Conservation (phyloP, 1,140 invertebrate species). For the Semibalanus balanoides region DNA sequence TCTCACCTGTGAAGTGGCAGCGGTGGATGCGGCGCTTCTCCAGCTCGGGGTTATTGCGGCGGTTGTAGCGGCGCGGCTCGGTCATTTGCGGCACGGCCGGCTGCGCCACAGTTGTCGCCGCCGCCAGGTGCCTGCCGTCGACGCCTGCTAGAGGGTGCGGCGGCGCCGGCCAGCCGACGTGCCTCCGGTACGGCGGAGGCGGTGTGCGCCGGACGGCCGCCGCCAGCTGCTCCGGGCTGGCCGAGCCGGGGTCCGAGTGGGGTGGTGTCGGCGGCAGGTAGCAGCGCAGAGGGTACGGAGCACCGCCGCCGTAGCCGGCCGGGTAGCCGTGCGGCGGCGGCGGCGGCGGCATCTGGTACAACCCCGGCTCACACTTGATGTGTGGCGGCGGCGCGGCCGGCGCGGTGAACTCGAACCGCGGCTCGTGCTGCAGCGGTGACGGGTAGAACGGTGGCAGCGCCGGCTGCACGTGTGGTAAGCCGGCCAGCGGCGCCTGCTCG, state of each 20-base stretch:
- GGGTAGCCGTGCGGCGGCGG: no score
- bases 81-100: slow-evolving; percentile 14
- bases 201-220: slow-evolving; percentile 16
- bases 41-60: slow-evolving; percentile 87
- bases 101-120: slow-evolving; percentile 18
- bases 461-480: slow-evolving; percentile 32
- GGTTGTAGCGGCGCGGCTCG: slow-evolving; percentile 53
- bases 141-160: slow-evolving; percentile 45
- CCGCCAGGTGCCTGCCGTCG: slow-evolving; percentile 25
- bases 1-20: slow-evolving; percentile 82
- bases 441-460: slow-evolving; percentile 28
- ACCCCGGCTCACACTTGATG: neutral
- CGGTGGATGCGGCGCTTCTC: slow-evolving; percentile 88
- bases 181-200: slow-evolving; percentile 24
- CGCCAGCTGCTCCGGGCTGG: slow-evolving; percentile 1
- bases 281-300: neutral
- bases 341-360: neutral
- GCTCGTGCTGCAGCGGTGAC: slow-evolving; percentile 23
- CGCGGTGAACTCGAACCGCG: slow-evolving; percentile 16
- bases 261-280: slow-evolving; percentile 71
- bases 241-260: slow-evolving; percentile 54
- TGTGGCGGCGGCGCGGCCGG: slow-evolving; percentile 9
- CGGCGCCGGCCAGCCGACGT: slow-evolving; percentile 27
- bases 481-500: slow-evolving; percentile 24
- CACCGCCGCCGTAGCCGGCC: neutral